Evolutionary conservation across 2,797 vertebrate genomes (phyloP).

Genomic region (Nothura maculosa): DNA sequence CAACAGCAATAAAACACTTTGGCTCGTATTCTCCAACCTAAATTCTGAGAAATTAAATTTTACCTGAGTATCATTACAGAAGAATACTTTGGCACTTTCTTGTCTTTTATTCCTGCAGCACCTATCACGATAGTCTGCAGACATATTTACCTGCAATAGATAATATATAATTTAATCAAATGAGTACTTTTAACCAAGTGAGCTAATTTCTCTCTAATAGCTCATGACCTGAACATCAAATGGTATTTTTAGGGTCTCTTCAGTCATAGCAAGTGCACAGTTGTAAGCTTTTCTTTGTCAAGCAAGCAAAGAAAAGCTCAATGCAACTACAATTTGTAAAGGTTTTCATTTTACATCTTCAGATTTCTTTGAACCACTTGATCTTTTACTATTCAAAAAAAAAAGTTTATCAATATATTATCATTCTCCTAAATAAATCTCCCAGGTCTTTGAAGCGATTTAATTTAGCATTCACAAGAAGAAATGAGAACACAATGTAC

Average conservation of each 20-base stretch:
- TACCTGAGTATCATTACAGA: conserved; percentile 73
- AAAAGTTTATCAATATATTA: no score
- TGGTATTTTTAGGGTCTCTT: not conserved
- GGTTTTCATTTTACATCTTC: not conserved
- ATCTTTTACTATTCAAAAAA: not conserved
- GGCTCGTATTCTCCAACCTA: not conserved
- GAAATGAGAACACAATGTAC: not conserved
- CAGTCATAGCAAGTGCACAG: not conserved
- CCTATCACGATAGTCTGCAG: conserved; percentile 39
- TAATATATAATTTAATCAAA: not conserved
- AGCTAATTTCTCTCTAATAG: not conserved
- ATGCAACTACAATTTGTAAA: not conserved
- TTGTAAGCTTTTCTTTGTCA: not conserved
- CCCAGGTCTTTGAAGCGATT: not conserved
- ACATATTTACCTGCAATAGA: conserved; percentile 69
- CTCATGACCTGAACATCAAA: not conserved
- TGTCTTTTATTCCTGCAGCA: conserved; percentile 10
- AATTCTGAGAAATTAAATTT: conserved; percentile 18
- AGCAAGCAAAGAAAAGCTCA: not conserved
- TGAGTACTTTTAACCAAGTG: not conserved
- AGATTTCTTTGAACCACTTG: not conserved
- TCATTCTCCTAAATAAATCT: not conserved
- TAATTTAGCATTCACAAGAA: not conserved
- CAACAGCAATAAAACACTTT: not conserved
- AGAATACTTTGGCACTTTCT: conserved; percentile 5